Percentiles rank a stretch among this genome's conserved stretches.
These are phyloP conservation scores for Sinotaia quadrata DNA, from an alignment of 2,888 invertebrate species.

Conservation along the genomic window DNA sequence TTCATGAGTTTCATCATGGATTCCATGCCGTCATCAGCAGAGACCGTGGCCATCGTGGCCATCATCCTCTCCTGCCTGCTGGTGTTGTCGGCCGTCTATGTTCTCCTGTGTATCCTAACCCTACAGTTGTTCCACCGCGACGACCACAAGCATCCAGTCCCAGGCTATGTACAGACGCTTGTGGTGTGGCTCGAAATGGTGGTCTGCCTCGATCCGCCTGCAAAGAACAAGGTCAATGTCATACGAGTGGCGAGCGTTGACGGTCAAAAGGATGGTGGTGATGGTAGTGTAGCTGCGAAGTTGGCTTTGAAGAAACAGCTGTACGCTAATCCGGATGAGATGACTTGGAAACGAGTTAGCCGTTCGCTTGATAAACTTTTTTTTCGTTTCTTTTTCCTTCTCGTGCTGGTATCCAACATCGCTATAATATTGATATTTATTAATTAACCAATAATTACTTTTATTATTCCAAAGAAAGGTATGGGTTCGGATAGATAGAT, in stretches of 20 bases:
- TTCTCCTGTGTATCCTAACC: constrained; percentile 19
- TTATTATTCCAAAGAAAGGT: too few relatives aligned
- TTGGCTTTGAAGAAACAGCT: neutral
- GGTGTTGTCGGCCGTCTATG: constrained; percentile 22
- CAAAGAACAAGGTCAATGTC: neutral
- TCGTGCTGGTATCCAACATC: neutral
- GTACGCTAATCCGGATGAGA: constrained; percentile 17
- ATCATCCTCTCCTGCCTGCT: constrained; percentile 21
- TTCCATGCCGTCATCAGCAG: constrained; percentile 25
- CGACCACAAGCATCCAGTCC: constrained; percentile 19
- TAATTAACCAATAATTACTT: too few relatives aligned
- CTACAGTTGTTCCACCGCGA: constrained; percentile 27
- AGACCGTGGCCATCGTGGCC: constrained; percentile 20
- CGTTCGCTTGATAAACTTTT: constrained; percentile 20
- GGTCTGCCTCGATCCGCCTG: constrained; percentile 15
- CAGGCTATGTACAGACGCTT: neutral
- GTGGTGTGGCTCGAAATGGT: constrained; percentile 23
- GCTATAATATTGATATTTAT: too few relatives aligned
- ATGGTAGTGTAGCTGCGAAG: neutral
- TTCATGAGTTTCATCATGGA: constrained; percentile 28
- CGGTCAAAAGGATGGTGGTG: neutral
- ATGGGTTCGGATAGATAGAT: too few relatives aligned
- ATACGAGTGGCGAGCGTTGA: neutral
- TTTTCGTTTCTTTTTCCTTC: constrained; percentile 11
- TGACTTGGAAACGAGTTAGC: constrained; percentile 24